Evolutionary conservation across 2,888 invertebrate genomes (phyloP).

Genomic region (Rapana venosa): DNA sequence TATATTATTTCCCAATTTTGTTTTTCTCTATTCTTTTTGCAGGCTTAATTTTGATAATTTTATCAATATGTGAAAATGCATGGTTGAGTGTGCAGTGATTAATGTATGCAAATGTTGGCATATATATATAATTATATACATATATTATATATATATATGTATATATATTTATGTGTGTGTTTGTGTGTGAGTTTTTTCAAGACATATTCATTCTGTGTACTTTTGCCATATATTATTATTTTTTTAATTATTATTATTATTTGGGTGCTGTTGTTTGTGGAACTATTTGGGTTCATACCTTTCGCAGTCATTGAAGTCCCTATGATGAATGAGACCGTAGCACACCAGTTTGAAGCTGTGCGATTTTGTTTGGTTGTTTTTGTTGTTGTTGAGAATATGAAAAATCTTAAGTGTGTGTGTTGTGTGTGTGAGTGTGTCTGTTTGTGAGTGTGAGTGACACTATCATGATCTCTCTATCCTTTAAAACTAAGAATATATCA

Average conservation of each 20-base stretch:
- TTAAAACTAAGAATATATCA: too few relatives aligned
- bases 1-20: too few relatives aligned
- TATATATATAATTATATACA: neutral
- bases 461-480: too few relatives aligned
- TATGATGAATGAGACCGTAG: neutral
- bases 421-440: neutral
- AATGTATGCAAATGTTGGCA: neutral
- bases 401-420: neutral
- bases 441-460: neutral
- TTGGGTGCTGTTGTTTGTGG: neutral
- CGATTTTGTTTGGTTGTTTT: too few relatives aligned
- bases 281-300: neutral
- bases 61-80: too few relatives aligned
- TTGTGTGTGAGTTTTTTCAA: neutral
- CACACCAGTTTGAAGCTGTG: too few relatives aligned
- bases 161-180: constrained; percentile 22
- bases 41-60: too few relatives aligned
- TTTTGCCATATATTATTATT: too few relatives aligned
- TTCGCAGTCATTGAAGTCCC: neutral
- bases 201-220: neutral
- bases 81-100: too few relatives aligned
- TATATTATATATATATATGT: constrained; percentile 23
- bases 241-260: too few relatives aligned
- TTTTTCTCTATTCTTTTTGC: too few relatives aligned
- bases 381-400: too few relatives aligned